A percentile compares a stretch with the other conserved stretches of the same genome.
These are phyloP conservation scores for Sphenodon punctatus DNA, from an alignment of 2,797 vertebrate genomes.

Conservation along the genomic window DNA sequence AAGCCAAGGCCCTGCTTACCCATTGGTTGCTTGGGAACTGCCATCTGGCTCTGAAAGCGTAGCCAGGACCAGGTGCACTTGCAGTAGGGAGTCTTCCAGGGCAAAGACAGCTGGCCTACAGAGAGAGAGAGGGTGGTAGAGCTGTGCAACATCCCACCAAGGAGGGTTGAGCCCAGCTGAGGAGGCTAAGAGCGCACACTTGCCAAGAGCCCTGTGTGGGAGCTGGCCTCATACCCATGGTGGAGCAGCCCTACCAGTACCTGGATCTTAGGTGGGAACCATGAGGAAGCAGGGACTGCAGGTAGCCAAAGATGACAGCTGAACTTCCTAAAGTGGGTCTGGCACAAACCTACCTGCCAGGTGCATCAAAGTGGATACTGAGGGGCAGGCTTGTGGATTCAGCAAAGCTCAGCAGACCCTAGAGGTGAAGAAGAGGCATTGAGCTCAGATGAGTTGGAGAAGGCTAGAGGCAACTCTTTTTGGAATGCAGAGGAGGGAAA, in stretches of 20 bases:
- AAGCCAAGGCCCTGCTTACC: slow-evolving; percentile 42
- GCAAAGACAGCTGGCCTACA: slow-evolving; percentile 87
- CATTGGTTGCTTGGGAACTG: neutral
- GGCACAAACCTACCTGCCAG: slow-evolving; percentile 82
- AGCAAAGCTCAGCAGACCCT: slow-evolving; percentile 88
- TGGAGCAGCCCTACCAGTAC: too few relatives aligned
- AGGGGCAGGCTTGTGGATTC: slow-evolving; percentile 88
- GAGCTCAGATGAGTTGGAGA: accelerated
- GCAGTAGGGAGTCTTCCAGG: slow-evolving; percentile 85
- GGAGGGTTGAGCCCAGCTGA: neutral
- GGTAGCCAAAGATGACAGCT: too few relatives aligned
- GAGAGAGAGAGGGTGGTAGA: neutral
- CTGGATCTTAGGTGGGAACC: too few relatives aligned
- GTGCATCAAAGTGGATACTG: slow-evolving; percentile 84
- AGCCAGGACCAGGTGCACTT: slow-evolving; percentile 91
- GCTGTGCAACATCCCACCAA: neutral
- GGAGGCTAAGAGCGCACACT: neutral
- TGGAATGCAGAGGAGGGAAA: accelerated
- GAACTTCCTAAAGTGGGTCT: neutral
- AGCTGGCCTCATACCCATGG: too few relatives aligned
- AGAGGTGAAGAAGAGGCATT: neutral
- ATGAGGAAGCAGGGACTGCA: too few relatives aligned
- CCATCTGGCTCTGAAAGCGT: slow-evolving; percentile 82
- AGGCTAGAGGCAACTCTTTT: accelerated
- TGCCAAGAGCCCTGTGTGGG: too few relatives aligned